Base-by-base conservation (phyloP, 2,888 invertebrate species). In the Meteorus cinctellus region DNA sequence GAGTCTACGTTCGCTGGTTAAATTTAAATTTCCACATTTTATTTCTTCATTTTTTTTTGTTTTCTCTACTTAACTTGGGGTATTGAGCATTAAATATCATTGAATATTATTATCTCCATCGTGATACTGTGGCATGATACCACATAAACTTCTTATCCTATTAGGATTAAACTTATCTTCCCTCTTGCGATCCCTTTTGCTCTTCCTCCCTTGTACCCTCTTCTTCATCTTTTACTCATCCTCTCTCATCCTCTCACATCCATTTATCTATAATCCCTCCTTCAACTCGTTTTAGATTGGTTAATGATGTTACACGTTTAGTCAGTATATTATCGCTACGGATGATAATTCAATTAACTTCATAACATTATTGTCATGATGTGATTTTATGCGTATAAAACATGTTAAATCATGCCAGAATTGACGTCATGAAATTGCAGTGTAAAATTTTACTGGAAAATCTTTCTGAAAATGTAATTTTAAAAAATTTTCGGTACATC, bases 311-410 rank as follows among this genome's bases (percentile, higher is more conserved):
- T 81, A 82, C 77, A 77, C 78, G 79, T 55, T 55, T 72, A 78
- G 66, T 76, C 77, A 71, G 75, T 81, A 76, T 72, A 81, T 83
- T 80, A 77, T 80, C 77, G 73, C 76, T 77, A 66, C 76, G 63
- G 19, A 19, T 19, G 19, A 55, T 55, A 82, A 84, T 85, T 85
- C 84, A 84, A 86, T 84, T 83, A 85, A 76, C 79, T 79, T 76
- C 77, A 80, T 78, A 78, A 81, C 80, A 81, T 85, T 84, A 71
- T 29, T 19, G 60, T 51, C 41, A 29, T 62, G 51, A 60, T 62
- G 67, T 72, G 29, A 65, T 55, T 67, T 60, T 60, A 55, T 67
- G 66, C n/a, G 10, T 24, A 55, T 41, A 10, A 12, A 41, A 41
- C 12, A 12, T 41, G 4, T 41, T 12, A 41, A 8, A 41, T 12